Evolutionary conservation across 2,113 vertebrate species (phyloP), one percentile per base, ranked within the genome.

Genomic region (Meles meles): DNA sequence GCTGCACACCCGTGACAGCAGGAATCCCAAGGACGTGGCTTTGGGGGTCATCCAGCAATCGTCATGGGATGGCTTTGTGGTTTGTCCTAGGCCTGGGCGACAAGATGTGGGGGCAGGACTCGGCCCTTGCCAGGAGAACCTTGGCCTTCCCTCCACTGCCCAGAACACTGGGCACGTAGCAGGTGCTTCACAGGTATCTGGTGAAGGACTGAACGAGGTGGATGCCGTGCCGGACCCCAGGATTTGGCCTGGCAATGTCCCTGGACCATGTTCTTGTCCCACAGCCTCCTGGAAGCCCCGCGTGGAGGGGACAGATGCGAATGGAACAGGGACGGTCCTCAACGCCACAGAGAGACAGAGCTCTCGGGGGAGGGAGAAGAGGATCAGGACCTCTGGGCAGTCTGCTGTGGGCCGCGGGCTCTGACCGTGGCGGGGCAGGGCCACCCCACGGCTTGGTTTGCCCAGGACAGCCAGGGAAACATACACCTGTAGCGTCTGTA

Each of bases 161-260:
- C 37, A 17, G 52, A 27, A 8, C 0, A 1, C 23, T 34, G 14
- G 34, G 71, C 31, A 14, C 1, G 0, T 20, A 8, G 31, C 77
- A n/a, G 37, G 14, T 7, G n/a, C 34, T 23, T 17, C 23, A 1
- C 7, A 55, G 12, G 1, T 5, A 3, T 17, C 27, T 21, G 34
- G n/a, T 3, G 49, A 77, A 14, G 44, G 34, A 23, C 20, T 2
- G 39, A 18, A 3, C 6, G 39, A 63, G 10, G 2, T 0, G 5
- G 71, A 21, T 7, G 5, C 17, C 7, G 0, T 27, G 4, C 27
- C 1, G 1, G 52, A n/a, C 15, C 34, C 44, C 52, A 5, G 52
- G 37, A 11, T 3, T 3, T 12, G 0, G 5, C 10, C 5, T 0
- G 34, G 37, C 0, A 0, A 18, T 5, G 8, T 67, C 83, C 12